These are phyloP conservation scores for Oreochromis mossambicus DNA, from an alignment of 2,797 vertebrate genomes.

Conservation along the genomic window DNA sequence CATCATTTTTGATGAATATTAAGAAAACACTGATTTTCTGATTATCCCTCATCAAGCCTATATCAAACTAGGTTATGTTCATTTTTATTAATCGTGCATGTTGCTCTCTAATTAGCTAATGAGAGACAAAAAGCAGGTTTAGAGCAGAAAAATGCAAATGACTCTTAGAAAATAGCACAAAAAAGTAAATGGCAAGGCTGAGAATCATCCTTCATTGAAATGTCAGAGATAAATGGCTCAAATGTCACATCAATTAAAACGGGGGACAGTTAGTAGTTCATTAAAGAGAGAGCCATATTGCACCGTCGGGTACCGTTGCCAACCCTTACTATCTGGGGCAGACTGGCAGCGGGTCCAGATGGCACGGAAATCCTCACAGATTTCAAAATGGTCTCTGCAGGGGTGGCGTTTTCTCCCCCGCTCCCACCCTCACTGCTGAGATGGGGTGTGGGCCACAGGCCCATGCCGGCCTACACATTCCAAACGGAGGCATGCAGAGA, in stretches of 20 bases:
- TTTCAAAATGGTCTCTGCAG: slow-evolving; percentile 81
- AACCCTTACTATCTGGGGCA: slow-evolving; percentile 81
- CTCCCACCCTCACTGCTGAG: slow-evolving; percentile 73
- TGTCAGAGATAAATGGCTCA: slow-evolving; percentile 83
- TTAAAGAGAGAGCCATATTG: slow-evolving; percentile 83
- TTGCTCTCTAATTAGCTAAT: slow-evolving; percentile 77
- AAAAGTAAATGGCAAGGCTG: slow-evolving; percentile 81
- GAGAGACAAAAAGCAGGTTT: slow-evolving; percentile 76
- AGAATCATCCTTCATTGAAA: slow-evolving; percentile 82
- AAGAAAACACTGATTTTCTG: slow-evolving; percentile 71
- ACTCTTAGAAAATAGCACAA: slow-evolving; percentile 79
- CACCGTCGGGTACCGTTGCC: slow-evolving; percentile 80
- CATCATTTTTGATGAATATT: slow-evolving; percentile 69
- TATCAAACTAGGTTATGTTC: slow-evolving; percentile 77
- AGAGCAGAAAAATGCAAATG: slow-evolving; percentile 77
- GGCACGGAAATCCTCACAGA: slow-evolving; percentile 80
- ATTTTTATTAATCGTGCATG: slow-evolving; percentile 78
- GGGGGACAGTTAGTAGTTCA: slow-evolving; percentile 82
- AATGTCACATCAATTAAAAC: slow-evolving; percentile 84
- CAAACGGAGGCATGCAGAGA: slow-evolving; percentile 73
- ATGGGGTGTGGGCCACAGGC: slow-evolving; percentile 73
- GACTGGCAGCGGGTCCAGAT: slow-evolving; percentile 81
- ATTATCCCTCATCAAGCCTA: slow-evolving; percentile 73
- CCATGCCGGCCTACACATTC: slow-evolving; percentile 71
- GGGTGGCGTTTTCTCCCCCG: slow-evolving; percentile 73